These are phyloP conservation scores for Cheilosia vernalis DNA, from an alignment of 2,888 invertebrate species.

Conservation along the genomic window DNA sequence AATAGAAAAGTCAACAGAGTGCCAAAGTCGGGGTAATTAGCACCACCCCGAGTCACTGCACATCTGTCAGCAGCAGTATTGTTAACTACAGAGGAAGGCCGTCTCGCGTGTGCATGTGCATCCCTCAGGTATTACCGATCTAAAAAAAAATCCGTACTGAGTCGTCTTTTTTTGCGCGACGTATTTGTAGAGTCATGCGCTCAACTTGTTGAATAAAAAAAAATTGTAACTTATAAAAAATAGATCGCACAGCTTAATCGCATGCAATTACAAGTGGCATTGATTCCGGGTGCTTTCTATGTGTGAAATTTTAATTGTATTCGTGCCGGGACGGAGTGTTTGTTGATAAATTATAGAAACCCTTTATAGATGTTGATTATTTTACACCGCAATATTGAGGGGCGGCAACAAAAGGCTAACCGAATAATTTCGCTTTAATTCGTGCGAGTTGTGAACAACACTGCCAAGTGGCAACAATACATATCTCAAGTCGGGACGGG, in stretches of 20 bases:
- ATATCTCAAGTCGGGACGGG: slow-evolving; percentile 1
- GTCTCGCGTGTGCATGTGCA: slow-evolving; percentile 28
- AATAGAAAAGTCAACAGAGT: slow-evolving; percentile 19
- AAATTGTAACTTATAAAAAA: slow-evolving; percentile 32
- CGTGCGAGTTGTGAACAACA: slow-evolving; percentile 1
- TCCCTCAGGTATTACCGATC: neutral
- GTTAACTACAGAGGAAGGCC: slow-evolving; percentile 38
- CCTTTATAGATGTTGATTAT: slow-evolving; percentile 17
- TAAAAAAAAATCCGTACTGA: neutral
- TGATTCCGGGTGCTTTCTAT: slow-evolving; percentile 50
- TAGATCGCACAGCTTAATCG: slow-evolving; percentile 55
- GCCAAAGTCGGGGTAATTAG: slow-evolving; percentile 39
- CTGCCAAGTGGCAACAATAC: neutral
- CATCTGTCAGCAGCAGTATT: neutral
- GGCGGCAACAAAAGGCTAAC: slow-evolving; percentile 8
- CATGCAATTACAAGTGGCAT: slow-evolving; percentile 65
- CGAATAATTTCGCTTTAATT: slow-evolving; percentile 23
- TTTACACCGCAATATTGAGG: slow-evolving; percentile 2
- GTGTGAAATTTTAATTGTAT: slow-evolving; percentile 8
- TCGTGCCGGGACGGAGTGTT: slow-evolving; percentile 19
- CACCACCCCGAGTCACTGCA: slow-evolving; percentile 11
- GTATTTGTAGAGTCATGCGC: slow-evolving; percentile 57
- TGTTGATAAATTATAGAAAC: slow-evolving; percentile 22
- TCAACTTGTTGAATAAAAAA: slow-evolving; percentile 26
- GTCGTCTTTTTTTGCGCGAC: slow-evolving; percentile 18